These are phyloP conservation scores for Actinostola sp. DNA, from an alignment of 92 coral and sea anemone species.

Conservation along the genomic window DNA sequence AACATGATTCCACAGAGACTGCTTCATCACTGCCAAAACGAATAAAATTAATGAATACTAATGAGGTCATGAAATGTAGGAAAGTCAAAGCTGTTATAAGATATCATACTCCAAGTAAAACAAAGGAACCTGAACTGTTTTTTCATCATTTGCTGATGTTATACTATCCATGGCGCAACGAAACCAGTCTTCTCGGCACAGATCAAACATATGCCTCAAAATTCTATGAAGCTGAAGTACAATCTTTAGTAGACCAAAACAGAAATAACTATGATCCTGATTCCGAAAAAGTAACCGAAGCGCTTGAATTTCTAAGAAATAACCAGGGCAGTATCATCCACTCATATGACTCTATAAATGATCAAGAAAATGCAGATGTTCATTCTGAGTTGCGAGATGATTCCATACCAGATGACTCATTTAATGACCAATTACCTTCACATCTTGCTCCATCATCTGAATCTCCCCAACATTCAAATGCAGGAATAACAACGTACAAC, in stretches of 20 bases:
- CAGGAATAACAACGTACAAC: conserved; percentile 33
- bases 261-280: conserved; percentile 58
- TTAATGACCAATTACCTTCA: conserved; percentile 36
- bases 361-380: conserved; percentile 49
- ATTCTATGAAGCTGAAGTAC: conserved; percentile 41
- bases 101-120: too few relatives aligned
- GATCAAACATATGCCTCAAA: too few relatives aligned
- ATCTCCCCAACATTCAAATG: background rate
- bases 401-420: conserved; percentile 24
- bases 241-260: conserved; percentile 50
- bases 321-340: conserved; percentile 29
- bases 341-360: conserved; percentile 55
- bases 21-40: conserved; percentile 12
- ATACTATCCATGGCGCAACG: too few relatives aligned
- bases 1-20: conserved; percentile 16
- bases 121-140: too few relatives aligned
- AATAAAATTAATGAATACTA: conserved; percentile 42
- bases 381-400: conserved; percentile 21
- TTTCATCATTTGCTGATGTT: too few relatives aligned
- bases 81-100: conserved; percentile 58
- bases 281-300: conserved; percentile 54
- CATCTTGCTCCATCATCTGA: conserved; percentile 36
- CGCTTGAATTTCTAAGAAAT: conserved; percentile 42
- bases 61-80: conserved; percentile 59
- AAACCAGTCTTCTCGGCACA: too few relatives aligned